phyloP scores from a whole-genome alignment of 2,797 vertebrate genomes.

The Sebastes melanostomus region DNA sequence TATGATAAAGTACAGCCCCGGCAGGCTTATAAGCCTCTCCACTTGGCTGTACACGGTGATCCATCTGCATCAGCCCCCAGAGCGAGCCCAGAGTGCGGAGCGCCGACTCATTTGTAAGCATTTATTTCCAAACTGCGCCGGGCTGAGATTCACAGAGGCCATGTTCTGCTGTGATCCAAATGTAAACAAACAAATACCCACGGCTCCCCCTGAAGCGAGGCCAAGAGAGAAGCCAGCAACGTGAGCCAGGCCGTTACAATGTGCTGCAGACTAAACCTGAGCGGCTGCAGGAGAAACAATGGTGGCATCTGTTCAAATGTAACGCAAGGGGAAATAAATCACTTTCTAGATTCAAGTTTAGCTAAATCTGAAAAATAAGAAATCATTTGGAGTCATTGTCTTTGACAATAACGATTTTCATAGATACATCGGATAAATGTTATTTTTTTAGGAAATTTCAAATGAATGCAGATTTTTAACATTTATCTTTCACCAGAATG shows the following conservation, averaged over 20 bases:
- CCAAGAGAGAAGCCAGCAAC: background rate
- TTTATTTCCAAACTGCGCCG: background rate
- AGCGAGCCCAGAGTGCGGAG: background rate
- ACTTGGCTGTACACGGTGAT: background rate
- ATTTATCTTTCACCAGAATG: background rate
- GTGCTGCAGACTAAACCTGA: background rate
- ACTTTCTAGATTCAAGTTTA: background rate
- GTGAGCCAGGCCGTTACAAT: background rate
- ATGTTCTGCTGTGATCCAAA: background rate
- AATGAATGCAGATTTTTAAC: background rate
- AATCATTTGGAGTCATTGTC: background rate
- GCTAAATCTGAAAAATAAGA: background rate
- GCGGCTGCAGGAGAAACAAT: background rate
- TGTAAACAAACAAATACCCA: slow-evolving; percentile 9
- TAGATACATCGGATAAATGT: background rate
- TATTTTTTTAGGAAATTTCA: background rate
- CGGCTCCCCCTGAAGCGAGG: background rate
- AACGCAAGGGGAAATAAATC: background rate
- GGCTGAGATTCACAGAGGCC: background rate
- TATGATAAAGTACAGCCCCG: background rate
- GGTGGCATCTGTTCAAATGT: background rate
- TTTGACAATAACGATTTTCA: background rate
- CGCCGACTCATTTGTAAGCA: background rate
- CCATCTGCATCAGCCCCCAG: background rate
- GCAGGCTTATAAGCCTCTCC: background rate